Base-by-base conservation (phyloP, 1,140 invertebrate genomes). In the Orius insidiosus region DNA sequence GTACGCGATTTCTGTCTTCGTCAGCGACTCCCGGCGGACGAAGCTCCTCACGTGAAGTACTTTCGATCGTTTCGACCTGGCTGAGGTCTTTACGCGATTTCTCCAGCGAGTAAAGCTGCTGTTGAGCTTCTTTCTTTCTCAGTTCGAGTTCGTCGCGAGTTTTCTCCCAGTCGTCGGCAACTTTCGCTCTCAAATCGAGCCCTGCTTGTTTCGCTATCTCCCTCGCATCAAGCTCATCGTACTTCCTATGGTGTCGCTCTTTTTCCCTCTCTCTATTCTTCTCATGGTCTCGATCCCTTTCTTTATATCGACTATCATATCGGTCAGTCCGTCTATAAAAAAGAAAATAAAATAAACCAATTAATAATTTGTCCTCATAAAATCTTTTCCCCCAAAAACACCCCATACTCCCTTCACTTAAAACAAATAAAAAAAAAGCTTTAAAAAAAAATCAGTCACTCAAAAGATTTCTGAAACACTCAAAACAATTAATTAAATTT, bases 21-120 rank as follows among this genome's bases (percentile, higher is more conserved):
- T 66, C 58, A 31, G 15, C 14, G 47, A 48, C 46, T 51, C 66
- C 64, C 1, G 60, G 60, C 0, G 35, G 40, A 13, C 30, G 32
- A 14, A 34, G 19, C 10, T 18, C 11, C 11, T 41, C 45, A 34
- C 37, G 31, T 8, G 31, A 32, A 10, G 37, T 33, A 7, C 24
- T 24, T 31, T 47, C 39, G 15, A 40, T 47, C 6, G 8, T 35
- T 38, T 33, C 49, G 5, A 33, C 39, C 13, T 15, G 10, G 16
- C 19, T 48, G n/a, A n/a, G n/a, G n/a, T 24, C 24, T 24, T 24
- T 24, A 24, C 24, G 24, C 24, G 24, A 24, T 7, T 24, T 16
- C 36, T 31, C 24, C 45, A 43, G 7, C 43, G 16, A 13, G 34
- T 32, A 31, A 36, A 42, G 9, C 33, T 34, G 14, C 15, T 41